These are phyloP conservation scores for Caranx ignobilis DNA, from an alignment of 2,113 vertebrate species.

Conservation along the genomic window DNA sequence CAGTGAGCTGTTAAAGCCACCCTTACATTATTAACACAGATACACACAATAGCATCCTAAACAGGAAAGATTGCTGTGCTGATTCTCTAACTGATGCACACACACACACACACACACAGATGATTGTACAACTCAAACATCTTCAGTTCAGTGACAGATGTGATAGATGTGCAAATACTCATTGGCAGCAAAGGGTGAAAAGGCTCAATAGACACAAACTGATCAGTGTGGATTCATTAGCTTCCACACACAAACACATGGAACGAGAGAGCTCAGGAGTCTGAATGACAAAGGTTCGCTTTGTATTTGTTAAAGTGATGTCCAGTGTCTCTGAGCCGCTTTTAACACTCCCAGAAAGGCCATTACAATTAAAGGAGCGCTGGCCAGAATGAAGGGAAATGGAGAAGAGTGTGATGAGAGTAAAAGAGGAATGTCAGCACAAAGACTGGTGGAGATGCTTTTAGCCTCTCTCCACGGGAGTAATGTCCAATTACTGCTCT, in stretches of 20 bases:
- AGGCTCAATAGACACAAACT: slow-evolving; percentile 14
- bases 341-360: slow-evolving; percentile 71
- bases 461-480: slow-evolving; percentile 61
- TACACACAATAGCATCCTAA: slow-evolving; percentile 63
- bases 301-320: slow-evolving; percentile 69
- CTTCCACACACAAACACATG: slow-evolving; percentile 39
- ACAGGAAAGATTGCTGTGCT: slow-evolving; percentile 26
- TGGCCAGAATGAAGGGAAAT: slow-evolving; percentile 44
- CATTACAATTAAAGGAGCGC: slow-evolving; percentile 71
- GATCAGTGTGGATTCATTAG: slow-evolving; percentile 42
- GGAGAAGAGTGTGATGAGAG: slow-evolving; percentile 62
- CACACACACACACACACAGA: neutral
- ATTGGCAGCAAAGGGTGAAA: slow-evolving; percentile 5
- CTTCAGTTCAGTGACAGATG: neutral
- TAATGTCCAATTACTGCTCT: slow-evolving; percentile 75
- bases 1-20: slow-evolving; percentile 51
- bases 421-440: slow-evolving; percentile 68
- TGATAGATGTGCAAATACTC: neutral
- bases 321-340: slow-evolving; percentile 70
- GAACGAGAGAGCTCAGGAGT: slow-evolving; percentile 16
- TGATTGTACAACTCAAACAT: neutral
- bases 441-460: slow-evolving; percentile 66
- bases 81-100: slow-evolving; percentile 19
- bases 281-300: slow-evolving; percentile 55
- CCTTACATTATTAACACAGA: slow-evolving; percentile 77